phyloP scores from a whole-genome alignment of 1,140 invertebrate species.

The Proctacanthus coquilletti region DNA sequence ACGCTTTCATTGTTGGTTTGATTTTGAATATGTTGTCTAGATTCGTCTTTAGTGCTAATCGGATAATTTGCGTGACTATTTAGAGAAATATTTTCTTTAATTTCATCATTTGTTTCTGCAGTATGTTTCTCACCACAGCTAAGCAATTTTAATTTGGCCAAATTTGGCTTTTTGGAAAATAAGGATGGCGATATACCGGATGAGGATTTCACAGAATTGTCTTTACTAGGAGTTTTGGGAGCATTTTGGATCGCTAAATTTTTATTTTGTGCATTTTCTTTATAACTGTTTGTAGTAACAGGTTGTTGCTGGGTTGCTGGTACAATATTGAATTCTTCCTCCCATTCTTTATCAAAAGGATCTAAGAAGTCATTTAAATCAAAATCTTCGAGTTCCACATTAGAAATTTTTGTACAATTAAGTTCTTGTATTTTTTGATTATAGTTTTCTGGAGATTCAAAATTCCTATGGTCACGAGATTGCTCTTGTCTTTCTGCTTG shows the following conservation, averaged over 20 bases:
- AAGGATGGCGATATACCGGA: too few species aligned
- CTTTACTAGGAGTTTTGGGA: not conserved
- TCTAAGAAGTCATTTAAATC: slow-evolving; percentile 1
- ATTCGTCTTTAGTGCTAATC: too few species aligned
- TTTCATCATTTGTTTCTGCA: too few species aligned
- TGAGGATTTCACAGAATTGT: not conserved
- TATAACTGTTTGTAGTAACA: not conserved
- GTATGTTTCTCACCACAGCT: too few species aligned
- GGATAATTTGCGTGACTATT: too few species aligned
- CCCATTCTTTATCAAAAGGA: not conserved
- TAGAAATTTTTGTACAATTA: not conserved
- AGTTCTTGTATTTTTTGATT: not conserved
- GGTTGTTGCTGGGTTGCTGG: not conserved
- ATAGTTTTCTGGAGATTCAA: not conserved
- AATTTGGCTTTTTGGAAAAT: too few species aligned
- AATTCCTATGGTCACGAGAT: too few species aligned
- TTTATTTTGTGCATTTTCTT: not conserved
- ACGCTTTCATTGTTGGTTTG: too few species aligned
- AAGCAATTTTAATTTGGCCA: too few species aligned
- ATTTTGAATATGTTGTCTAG: too few species aligned
- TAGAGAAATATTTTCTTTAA: too few species aligned
- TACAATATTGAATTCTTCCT: not conserved
- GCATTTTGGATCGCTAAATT: not conserved
- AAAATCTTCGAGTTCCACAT: slow-evolving; percentile 1
- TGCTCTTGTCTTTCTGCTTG: too few species aligned